Conservation (phyloP, 2,888 invertebrate species). For the Cataglyphis albicans region DNA sequence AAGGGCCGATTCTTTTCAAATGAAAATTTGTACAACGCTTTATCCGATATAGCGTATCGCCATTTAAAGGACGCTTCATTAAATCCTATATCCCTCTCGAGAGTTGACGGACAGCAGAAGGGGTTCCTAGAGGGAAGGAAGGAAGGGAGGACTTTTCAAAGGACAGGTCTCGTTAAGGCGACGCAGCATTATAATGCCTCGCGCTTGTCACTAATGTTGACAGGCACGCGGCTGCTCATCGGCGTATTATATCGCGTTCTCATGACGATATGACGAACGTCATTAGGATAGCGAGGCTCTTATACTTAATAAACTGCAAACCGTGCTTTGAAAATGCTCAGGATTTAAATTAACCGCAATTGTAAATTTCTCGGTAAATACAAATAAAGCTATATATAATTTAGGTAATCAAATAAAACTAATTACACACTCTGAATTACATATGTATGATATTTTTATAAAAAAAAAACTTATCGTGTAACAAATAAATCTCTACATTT, state of each 20-base stretch:
- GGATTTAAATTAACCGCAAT: constrained; percentile 13
- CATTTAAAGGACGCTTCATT: constrained; percentile 77
- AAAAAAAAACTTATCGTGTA: background rate
- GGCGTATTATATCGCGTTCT: constrained; percentile 65
- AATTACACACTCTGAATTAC: background rate
- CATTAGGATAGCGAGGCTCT: constrained; percentile 51
- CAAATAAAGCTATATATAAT: background rate
- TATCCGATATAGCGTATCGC: constrained; percentile 62
- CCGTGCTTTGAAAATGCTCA: background rate
- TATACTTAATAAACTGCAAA: constrained; percentile 51
- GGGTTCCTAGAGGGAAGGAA: constrained; percentile 73
- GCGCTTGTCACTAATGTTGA: constrained; percentile 68
- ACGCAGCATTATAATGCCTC: constrained; percentile 79
- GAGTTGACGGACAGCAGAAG: constrained; percentile 76
- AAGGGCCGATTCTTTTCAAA: constrained; percentile 43
- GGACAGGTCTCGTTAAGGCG: constrained; percentile 81
- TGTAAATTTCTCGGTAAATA: background rate
- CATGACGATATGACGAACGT: constrained; percentile 54
- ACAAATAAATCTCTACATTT: background rate
- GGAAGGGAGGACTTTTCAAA: constrained; percentile 74
- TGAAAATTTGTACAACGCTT: constrained; percentile 53
- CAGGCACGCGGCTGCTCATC: constrained; percentile 70
- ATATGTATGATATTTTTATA: background rate
- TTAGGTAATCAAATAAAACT: background rate
- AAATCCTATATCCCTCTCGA: constrained; percentile 75